Conservation (phyloP, 1,140 invertebrate genomes). For the Cydia pomonella region DNA sequence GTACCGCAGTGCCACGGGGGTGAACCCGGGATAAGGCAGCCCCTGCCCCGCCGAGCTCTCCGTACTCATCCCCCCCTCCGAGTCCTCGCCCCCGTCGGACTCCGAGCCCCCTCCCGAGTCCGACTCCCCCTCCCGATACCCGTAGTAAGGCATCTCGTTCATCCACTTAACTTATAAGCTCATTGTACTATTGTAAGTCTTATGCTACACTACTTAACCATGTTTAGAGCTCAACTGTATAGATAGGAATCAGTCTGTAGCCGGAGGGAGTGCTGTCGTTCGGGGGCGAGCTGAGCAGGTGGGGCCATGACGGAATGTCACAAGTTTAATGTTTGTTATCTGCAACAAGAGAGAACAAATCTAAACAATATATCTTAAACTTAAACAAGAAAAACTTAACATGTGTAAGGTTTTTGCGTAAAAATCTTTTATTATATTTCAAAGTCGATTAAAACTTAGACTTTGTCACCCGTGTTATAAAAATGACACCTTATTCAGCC, state of each 20-base stretch:
- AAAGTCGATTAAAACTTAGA: too few species aligned
- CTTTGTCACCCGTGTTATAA: too few species aligned
- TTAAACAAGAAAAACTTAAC: too few species aligned
- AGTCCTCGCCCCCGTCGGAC: constrained; percentile 82
- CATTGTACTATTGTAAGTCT: constrained; percentile 67
- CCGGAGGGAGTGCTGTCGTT: constrained; percentile 58
- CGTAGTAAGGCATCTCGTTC: constrained; percentile 78
- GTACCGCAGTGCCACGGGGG: constrained; percentile 89
- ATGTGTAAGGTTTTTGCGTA: too few species aligned
- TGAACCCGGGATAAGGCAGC: constrained; percentile 94
- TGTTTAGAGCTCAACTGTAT: constrained; percentile 68
- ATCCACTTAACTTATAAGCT: constrained; percentile 77
- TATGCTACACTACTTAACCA: constrained; percentile 64
- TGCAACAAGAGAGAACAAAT: constrained; percentile 61
- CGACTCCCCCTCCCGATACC: constrained; percentile 68
- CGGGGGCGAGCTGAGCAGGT: constrained; percentile 40
- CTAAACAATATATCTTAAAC: constrained; percentile 31
- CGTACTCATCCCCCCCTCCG: constrained; percentile 81
- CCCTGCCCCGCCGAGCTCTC: constrained; percentile 83
- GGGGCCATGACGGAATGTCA: constrained; percentile 57
- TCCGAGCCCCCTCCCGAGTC: constrained; percentile 70
- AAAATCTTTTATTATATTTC: too few species aligned
- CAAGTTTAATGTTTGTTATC: constrained; percentile 48
- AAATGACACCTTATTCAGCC: too few species aligned
- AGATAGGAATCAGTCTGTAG: constrained; percentile 66